Evolutionary conservation across 2,797 vertebrate genomes (phyloP).

Genomic region (Coracias cyanogaster): DNA sequence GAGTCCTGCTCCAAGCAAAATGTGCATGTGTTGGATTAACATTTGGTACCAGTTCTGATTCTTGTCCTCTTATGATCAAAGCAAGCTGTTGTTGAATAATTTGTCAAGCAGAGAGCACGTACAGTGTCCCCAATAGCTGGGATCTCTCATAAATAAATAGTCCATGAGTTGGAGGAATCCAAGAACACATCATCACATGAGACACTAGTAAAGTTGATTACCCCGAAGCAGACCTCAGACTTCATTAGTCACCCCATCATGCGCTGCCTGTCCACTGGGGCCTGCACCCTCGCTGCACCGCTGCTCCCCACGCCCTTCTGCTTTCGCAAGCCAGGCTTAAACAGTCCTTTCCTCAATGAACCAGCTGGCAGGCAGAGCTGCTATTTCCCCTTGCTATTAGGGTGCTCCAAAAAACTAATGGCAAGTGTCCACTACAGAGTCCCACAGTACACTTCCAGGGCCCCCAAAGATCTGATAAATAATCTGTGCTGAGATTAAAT

Average conservation of each 20-base stretch:
- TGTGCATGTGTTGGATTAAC: not conserved
- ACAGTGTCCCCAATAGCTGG: not conserved
- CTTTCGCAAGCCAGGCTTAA: conserved; percentile 35
- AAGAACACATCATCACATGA: conserved; percentile 37
- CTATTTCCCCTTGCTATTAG: not conserved
- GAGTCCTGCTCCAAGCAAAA: not conserved
- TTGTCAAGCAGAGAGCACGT: not conserved
- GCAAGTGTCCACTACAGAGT: accelerated
- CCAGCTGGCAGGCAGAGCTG: not conserved
- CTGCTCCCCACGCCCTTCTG: conserved; percentile 44
- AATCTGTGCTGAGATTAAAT: not conserved
- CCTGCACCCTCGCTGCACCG: accelerated
- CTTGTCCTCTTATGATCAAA: not conserved
- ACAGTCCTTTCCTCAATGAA: conserved; percentile 3
- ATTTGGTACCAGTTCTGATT: not conserved
- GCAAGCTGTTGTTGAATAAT: not conserved
- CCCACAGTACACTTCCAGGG: not conserved
- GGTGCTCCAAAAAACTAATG: not conserved
- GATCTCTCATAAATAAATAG: not conserved
- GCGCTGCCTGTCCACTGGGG: conserved; percentile 12
- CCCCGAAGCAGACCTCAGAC: conserved; percentile 10
- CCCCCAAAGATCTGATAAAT: not conserved
- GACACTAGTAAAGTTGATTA: conserved; percentile 17
- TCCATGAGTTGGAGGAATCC: not conserved
- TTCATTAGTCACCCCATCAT: conserved; percentile 67